Percentiles rank a stretch among this genome's conserved stretches.
Conservation (phyloP, 2,113 vertebrate genomes). For the Oryzias melastigma region DNA sequence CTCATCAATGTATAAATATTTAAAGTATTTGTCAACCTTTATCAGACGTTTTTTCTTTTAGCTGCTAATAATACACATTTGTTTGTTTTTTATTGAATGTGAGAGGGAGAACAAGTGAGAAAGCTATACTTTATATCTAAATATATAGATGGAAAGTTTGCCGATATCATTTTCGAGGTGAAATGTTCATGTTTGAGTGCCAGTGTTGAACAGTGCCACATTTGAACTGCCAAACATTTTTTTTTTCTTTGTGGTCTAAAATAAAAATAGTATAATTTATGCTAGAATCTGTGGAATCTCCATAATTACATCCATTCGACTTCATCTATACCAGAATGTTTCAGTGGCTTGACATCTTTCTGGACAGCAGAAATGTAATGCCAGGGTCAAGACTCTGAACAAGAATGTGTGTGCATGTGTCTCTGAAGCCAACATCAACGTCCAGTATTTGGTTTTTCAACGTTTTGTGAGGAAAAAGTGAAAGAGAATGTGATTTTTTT, state of each 20-base stretch:
- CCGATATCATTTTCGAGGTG: conserved; percentile 17
- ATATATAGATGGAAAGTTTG: conserved; percentile 16
- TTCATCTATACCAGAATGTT: conserved; percentile 70
- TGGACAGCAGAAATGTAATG: conserved; percentile 56
- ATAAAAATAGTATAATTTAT: conserved; percentile 51
- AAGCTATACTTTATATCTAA: conserved; percentile 13
- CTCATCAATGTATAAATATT: no score
- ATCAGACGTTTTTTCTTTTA: no score
- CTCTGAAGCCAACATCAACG: conserved; percentile 51
- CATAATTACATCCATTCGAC: conserved; percentile 67
- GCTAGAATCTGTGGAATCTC: conserved; percentile 69
- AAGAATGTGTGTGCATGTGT: conserved; percentile 41
- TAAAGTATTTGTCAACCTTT: no score
- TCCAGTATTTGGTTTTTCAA: conserved; percentile 56
- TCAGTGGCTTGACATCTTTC: conserved; percentile 64
- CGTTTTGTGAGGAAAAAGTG: conserved; percentile 29
- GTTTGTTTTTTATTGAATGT: no score
- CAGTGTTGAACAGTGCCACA: conserved; percentile 38
- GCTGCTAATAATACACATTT: no score
- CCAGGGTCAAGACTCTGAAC: conserved; percentile 59
- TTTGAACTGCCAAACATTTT: conserved; percentile 58
- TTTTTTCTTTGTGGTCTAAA: conserved; percentile 58
- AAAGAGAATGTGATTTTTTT: background rate
- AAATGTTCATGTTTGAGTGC: conserved; percentile 26
- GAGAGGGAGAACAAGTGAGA: background rate